These are phyloP conservation scores for Drosophila rufa DNA, from an alignment of 1,140 invertebrate genomes.

Conservation along the genomic window DNA sequence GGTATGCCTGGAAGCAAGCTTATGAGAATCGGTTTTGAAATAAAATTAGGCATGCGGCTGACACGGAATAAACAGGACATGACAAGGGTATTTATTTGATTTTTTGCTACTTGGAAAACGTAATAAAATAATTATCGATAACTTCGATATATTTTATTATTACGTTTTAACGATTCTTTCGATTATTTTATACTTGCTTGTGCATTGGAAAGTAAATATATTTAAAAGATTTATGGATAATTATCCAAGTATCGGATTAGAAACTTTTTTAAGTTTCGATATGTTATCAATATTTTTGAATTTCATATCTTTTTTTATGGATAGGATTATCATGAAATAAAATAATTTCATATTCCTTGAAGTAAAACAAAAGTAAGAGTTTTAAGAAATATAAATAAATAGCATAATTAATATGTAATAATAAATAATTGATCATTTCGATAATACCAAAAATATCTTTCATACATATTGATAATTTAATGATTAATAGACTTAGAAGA, in stretches of 20 bases:
- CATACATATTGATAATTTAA: not conserved
- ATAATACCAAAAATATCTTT: not conserved
- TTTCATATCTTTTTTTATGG: too few species aligned
- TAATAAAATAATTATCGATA: not conserved
- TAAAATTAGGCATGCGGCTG: conserved; percentile 25
- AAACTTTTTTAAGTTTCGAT: too few species aligned
- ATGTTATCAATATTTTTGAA: too few species aligned
- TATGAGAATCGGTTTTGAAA: conserved; percentile 49
- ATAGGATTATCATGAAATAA: too few species aligned
- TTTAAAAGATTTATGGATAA: too few species aligned
- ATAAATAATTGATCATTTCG: not conserved
- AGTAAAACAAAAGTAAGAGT: too few species aligned
- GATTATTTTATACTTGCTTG: not conserved
- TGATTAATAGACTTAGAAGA: too few species aligned
- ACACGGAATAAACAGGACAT: conserved; percentile 1
- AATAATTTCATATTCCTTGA: too few species aligned
- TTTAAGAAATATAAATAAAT: too few species aligned
- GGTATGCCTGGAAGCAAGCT: conserved; percentile 67
- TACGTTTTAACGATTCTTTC: not conserved
- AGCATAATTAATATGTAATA: not conserved
- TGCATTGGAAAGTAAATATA: too few species aligned
- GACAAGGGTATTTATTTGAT: not conserved
- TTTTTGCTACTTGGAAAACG: not conserved
- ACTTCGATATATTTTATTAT: not conserved
- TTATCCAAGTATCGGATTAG: too few species aligned